phyloP scores from a whole-genome alignment of 2,113 vertebrate species.

The Dolichallabes microphthalmus region DNA sequence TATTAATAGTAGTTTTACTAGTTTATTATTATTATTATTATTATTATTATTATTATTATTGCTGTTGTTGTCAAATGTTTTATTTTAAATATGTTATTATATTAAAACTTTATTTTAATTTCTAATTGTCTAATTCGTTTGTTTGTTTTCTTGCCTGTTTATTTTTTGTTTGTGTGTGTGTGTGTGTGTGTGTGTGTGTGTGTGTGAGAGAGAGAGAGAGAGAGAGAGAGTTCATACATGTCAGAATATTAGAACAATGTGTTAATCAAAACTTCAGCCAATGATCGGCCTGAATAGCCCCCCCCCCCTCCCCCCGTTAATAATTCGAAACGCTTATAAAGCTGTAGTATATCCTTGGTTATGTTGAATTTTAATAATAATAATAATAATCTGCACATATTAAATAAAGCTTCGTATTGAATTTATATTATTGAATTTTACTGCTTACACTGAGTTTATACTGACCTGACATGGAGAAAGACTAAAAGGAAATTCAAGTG shows the following conservation, averaged over 20 bases:
- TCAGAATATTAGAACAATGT: neutral
- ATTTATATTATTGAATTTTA: too few relatives aligned
- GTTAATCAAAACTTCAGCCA: neutral
- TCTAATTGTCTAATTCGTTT: neutral
- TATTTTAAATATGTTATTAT: too few relatives aligned
- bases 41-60: too few relatives aligned
- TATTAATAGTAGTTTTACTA: too few relatives aligned
- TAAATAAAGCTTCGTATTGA: too few relatives aligned
- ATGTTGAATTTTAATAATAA: neutral
- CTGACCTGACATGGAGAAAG: neutral
- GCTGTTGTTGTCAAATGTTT: too few relatives aligned
- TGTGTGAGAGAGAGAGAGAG: too few relatives aligned
- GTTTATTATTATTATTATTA: too few relatives aligned
- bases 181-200: too few relatives aligned
- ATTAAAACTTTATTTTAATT: too few relatives aligned
- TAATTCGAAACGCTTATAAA: neutral
- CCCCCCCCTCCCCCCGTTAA: neutral
- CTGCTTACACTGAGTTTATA: neutral
- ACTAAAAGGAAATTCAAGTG: neutral
- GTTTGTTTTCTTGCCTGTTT: too few relatives aligned
- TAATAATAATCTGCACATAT: neutral
- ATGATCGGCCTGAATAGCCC: neutral
- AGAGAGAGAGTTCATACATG: neutral
- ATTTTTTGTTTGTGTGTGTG: neutral
- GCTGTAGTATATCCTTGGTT: too few relatives aligned